Evolutionary conservation across 2,888 invertebrate species (phyloP).

Genomic region (Marasmarcha lunaedactyla): DNA sequence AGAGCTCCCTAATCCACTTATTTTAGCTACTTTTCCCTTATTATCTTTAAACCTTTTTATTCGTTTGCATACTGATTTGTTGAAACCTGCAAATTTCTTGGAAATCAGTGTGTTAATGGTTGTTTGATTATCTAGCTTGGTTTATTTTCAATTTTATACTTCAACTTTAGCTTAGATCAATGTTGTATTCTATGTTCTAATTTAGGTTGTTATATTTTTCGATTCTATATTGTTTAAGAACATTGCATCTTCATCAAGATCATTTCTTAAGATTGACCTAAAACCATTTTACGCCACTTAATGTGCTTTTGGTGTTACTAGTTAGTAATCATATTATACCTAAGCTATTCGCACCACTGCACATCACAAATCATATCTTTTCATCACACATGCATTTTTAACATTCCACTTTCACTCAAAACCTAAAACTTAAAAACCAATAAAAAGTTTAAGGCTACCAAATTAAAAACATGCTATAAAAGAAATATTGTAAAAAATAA

Average conservation of each 20-base stretch:
- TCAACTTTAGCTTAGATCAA: not conserved
- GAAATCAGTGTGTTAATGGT: conserved; percentile 11
- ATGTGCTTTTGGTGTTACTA: too few relatives aligned
- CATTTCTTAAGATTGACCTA: not conserved
- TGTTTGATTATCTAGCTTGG: conserved; percentile 5
- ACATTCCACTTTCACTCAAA: too few relatives aligned
- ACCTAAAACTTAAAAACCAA: too few relatives aligned
- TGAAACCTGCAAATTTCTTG: not conserved
- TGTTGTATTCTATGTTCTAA: not conserved
- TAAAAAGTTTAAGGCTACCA: too few relatives aligned
- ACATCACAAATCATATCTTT: not conserved
- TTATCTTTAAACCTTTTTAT: conserved; percentile 16
- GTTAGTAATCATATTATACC: too few relatives aligned
- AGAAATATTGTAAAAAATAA: too few relatives aligned
- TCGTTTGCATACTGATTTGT: conserved; percentile 3
- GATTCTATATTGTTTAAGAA: not conserved
- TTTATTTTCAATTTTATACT: not conserved
- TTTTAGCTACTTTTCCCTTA: conserved; percentile 32
- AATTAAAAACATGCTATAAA: too few relatives aligned
- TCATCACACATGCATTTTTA: conserved; percentile 13
- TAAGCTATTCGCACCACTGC: too few relatives aligned
- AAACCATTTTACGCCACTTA: too few relatives aligned
- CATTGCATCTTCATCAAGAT: not conserved
- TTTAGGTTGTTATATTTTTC: not conserved
- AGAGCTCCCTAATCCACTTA: conserved; percentile 54